Percentiles rank a stretch among this genome's conserved stretches.
Evolutionary conservation across 2,888 invertebrate genomes (phyloP).

Genomic region (Hofmannophila pseudospretella): DNA sequence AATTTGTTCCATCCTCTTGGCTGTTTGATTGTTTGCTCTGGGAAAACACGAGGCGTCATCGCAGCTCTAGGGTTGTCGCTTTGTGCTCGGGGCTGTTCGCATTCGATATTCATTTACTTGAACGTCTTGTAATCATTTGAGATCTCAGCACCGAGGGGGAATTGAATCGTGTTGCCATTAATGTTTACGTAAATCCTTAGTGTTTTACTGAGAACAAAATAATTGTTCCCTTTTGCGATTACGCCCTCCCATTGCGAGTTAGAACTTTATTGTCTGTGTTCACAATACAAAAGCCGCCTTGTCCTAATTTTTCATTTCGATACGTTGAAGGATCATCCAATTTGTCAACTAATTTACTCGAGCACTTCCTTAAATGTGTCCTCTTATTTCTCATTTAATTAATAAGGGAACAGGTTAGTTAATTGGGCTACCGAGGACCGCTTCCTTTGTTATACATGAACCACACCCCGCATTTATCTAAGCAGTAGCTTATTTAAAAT

Average conservation of each 20-base stretch:
- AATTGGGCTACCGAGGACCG: slow-evolving; percentile 63
- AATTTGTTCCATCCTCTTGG: slow-evolving; percentile 66
- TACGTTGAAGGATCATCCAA: slow-evolving; percentile 14
- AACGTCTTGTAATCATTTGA: slow-evolving; percentile 53
- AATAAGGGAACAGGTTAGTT: slow-evolving; percentile 66
- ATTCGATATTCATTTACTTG: slow-evolving; percentile 63
- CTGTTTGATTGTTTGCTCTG: slow-evolving; percentile 61
- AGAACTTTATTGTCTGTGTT: slow-evolving; percentile 15
- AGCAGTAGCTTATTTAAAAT: slow-evolving; percentile 76
- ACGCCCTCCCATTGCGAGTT: slow-evolving; percentile 9
- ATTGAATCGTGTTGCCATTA: slow-evolving; percentile 46
- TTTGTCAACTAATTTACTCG: slow-evolving; percentile 32
- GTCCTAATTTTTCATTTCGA: slow-evolving; percentile 11
- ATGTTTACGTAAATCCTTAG: slow-evolving; percentile 35
- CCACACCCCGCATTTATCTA: slow-evolving; percentile 74
- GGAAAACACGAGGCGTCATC: slow-evolving; percentile 55
- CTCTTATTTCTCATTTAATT: slow-evolving; percentile 38
- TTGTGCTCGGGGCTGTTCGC: slow-evolving; percentile 48
- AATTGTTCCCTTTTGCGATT: slow-evolving; percentile 23
- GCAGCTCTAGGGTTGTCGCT: slow-evolving; percentile 40
- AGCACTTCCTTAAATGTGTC: slow-evolving; percentile 26
- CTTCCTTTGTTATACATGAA: slow-evolving; percentile 66
- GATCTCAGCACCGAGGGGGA: slow-evolving; percentile 43
- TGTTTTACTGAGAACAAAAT: slow-evolving; percentile 27
- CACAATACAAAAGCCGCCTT: slow-evolving; percentile 11